A percentile compares a stretch with the other conserved stretches of the same genome.
Evolutionary conservation across 2,888 invertebrate genomes (phyloP).

Genomic region (Oxyscelio sp.): DNA sequence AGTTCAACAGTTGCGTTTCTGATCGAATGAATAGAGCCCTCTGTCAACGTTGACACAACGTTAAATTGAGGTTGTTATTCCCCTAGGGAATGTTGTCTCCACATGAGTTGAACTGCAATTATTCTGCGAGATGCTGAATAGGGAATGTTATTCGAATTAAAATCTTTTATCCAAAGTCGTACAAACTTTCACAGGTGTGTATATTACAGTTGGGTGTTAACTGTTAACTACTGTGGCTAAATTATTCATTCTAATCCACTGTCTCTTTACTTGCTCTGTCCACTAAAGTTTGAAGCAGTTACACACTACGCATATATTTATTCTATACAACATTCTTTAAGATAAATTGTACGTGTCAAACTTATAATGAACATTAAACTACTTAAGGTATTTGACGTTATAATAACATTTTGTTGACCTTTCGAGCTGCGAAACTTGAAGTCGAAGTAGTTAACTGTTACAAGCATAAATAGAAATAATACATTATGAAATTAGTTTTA

Average conservation of each 20-base stretch:
- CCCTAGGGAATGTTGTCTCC: not conserved
- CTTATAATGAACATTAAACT: conserved; percentile 23
- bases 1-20: no score
- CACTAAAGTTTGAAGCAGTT: conserved; percentile 35
- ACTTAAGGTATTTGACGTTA: conserved; percentile 1
- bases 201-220: conserved; percentile 48
- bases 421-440: not conserved
- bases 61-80: no score
- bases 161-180: conserved; percentile 41
- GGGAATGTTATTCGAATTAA: conserved; percentile 43
- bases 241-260: conserved; percentile 62
- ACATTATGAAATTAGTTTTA: no score
- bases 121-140: conserved; percentile 16
- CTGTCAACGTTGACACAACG: no score
- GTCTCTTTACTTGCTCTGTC: conserved; percentile 46
- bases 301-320: conserved; percentile 17
- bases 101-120: conserved; percentile 23
- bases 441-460: no score
- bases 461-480: no score
- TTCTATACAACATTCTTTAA: conserved; percentile 21
- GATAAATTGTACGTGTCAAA: conserved; percentile 13
- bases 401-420: not conserved
- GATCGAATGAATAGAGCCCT: no score
- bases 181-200: conserved; percentile 47
- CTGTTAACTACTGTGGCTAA: conserved; percentile 47